phyloP scores from a whole-genome alignment of 2,888 invertebrate genomes.

The Gandaritis pyraliata region DNA sequence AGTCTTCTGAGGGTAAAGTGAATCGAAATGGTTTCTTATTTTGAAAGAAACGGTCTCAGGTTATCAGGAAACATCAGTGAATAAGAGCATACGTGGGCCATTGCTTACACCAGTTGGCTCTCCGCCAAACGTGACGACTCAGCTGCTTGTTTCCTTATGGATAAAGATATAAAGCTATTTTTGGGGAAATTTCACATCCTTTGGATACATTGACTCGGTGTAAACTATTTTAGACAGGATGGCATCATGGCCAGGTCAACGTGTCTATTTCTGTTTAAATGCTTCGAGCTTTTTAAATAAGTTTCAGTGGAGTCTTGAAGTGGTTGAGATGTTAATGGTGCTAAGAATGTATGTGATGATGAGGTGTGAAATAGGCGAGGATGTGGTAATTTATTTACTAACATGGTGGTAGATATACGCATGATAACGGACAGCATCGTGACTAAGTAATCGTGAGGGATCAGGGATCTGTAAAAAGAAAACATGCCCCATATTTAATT shows the following conservation, averaged over 20 bases:
- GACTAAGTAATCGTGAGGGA: no score
- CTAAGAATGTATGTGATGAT: no score
- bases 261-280: constrained; percentile 15
- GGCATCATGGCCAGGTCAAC: constrained; percentile 29
- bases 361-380: no score
- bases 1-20: no score
- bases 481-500: no score
- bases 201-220: constrained; percentile 23
- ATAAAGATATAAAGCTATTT: constrained; percentile 39
- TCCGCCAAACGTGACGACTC: constrained; percentile 35
- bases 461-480: no score
- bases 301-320: not conserved
- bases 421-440: no score
- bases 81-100: constrained; percentile 19
- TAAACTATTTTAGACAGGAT: constrained; percentile 20
- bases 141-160: constrained; percentile 35
- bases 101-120: constrained; percentile 38
- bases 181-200: constrained; percentile 32
- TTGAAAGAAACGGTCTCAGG: not conserved
- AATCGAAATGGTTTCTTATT: no score
- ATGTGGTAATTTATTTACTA: no score
- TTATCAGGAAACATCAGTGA: constrained; percentile 8
- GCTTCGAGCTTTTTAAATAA: not conserved
- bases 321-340: no score
- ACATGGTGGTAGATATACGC: no score